Percentiles rank a stretch among this genome's conserved stretches.
Conservation (phyloP, 2,113 vertebrate genomes). For the Phalacrocorax brasilianus region DNA sequence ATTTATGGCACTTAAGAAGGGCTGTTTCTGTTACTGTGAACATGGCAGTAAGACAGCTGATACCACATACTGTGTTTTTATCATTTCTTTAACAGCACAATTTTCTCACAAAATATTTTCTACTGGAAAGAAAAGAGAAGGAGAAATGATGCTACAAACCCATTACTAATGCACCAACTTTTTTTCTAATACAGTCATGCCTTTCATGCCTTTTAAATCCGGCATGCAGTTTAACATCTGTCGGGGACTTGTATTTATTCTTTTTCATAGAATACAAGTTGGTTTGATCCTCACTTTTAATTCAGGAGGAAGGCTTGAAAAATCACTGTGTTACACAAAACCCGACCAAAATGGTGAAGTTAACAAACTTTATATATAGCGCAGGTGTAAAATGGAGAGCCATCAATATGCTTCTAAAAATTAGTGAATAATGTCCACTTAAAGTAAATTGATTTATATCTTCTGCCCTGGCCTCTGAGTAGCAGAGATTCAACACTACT, state of each 20-base stretch:
- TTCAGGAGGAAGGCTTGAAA: not conserved
- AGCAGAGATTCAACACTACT: not conserved
- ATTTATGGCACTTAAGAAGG: not conserved
- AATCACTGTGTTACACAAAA: not conserved
- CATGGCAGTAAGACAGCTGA: not conserved
- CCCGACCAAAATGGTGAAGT: not conserved
- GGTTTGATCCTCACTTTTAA: not conserved
- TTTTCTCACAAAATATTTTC: not conserved
- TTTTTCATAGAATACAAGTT: not conserved
- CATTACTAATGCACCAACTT: not conserved
- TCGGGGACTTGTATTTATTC: not conserved
- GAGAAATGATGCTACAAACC: not conserved
- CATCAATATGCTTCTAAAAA: not conserved
- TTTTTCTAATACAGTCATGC: not conserved
- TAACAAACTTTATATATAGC: not conserved
- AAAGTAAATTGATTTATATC: not conserved
- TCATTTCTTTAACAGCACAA: not conserved
- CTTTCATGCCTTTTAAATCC: not conserved
- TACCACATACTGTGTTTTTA: not conserved
- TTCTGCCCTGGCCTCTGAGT: not conserved
- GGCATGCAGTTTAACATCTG: not conserved
- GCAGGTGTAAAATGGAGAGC: not conserved
- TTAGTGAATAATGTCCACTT: not conserved
- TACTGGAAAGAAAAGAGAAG: not conserved
- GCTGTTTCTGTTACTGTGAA: not conserved